These are phyloP conservation scores for Agrilus biguttatus DNA, from an alignment of 2,888 invertebrate species.

Conservation along the genomic window DNA sequence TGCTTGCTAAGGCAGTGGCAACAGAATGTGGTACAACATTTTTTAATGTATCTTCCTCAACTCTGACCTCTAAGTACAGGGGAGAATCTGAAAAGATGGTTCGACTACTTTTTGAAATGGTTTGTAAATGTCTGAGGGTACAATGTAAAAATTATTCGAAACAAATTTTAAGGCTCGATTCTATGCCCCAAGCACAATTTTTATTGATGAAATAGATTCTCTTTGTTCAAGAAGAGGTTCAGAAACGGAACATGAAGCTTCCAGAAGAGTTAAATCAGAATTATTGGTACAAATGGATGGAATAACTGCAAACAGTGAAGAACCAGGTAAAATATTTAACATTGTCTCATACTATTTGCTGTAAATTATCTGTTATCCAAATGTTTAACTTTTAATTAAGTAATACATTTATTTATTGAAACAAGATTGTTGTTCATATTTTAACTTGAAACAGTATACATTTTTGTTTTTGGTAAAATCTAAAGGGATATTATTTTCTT, in stretches of 20 bases:
- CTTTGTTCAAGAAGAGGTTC: slow-evolving; percentile 89
- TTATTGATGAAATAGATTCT: slow-evolving; percentile 98
- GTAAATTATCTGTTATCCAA: no score
- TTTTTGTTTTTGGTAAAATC: no score
- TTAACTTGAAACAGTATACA: no score
- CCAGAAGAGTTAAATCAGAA: slow-evolving; percentile 92
- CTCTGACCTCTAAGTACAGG: slow-evolving; percentile 93
- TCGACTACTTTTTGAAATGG: slow-evolving; percentile 93
- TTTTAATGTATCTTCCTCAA: slow-evolving; percentile 93
- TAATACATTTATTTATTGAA: no score
- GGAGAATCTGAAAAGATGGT: slow-evolving; percentile 99
- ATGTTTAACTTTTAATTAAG: no score
- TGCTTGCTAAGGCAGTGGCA: slow-evolving; percentile 95
- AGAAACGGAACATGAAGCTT: slow-evolving; percentile 95
- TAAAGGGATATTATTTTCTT: no score
- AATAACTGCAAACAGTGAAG: slow-evolving; percentile 55
- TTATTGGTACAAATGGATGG: slow-evolving; percentile 98
- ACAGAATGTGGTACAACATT: slow-evolving; percentile 97
- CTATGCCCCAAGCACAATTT: slow-evolving; percentile 97
- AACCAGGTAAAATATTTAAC: slow-evolving; percentile 26
- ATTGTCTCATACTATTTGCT: no score
- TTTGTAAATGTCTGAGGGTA: slow-evolving; percentile 23
- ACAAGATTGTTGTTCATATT: no score
- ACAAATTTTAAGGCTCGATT: slow-evolving; percentile 63
- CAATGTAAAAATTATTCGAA: slow-evolving; percentile 1